Evolutionary conservation across 1,140 invertebrate species (phyloP).

Genomic region (Drosophila nigrodunni): DNA sequence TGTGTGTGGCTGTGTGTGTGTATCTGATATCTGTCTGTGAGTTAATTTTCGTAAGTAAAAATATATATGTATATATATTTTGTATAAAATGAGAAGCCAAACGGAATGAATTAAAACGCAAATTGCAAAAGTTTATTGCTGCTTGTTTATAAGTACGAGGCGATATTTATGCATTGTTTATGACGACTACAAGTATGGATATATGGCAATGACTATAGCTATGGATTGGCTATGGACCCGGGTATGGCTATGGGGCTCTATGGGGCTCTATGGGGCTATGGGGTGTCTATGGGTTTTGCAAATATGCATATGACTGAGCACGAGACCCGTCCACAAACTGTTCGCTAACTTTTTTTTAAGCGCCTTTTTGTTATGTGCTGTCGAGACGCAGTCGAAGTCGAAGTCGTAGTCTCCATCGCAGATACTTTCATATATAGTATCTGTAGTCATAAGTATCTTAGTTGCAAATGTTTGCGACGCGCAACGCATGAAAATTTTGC

Average conservation of each 20-base stretch:
- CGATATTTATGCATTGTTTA: slow-evolving; percentile 81
- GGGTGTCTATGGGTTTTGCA: slow-evolving; percentile 22
- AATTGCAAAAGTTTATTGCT: slow-evolving; percentile 74
- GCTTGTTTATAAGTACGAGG: slow-evolving; percentile 71
- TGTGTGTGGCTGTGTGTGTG: background rate
- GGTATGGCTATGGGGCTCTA: background rate
- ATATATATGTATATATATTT: slow-evolving; percentile 1
- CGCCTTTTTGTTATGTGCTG: slow-evolving; percentile 40
- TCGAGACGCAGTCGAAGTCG: slow-evolving; percentile 4
- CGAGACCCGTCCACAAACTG: slow-evolving; percentile 13
- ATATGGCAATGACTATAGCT: slow-evolving; percentile 29
- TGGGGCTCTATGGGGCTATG: background rate
- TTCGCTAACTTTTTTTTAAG: slow-evolving; percentile 33
- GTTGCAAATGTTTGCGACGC: slow-evolving; percentile 54
- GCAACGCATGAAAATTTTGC: slow-evolving; percentile 62
- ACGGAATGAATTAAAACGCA: slow-evolving; percentile 59
- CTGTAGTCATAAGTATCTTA: background rate
- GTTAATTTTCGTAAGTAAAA: slow-evolving; percentile 15
- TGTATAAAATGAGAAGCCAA: background rate
- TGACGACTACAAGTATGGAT: slow-evolving; percentile 59
- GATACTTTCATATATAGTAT: slow-evolving; percentile 2
- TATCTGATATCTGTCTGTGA: slow-evolving; percentile 6
- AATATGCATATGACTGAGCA: slow-evolving; percentile 17
- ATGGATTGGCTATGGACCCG: slow-evolving; percentile 23
- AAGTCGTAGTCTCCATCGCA: background rate